A percentile compares a stretch with the other conserved stretches of the same genome.
Evolutionary conservation across 1,140 invertebrate genomes (phyloP).

Genomic region (Colletes latitarsis): DNA sequence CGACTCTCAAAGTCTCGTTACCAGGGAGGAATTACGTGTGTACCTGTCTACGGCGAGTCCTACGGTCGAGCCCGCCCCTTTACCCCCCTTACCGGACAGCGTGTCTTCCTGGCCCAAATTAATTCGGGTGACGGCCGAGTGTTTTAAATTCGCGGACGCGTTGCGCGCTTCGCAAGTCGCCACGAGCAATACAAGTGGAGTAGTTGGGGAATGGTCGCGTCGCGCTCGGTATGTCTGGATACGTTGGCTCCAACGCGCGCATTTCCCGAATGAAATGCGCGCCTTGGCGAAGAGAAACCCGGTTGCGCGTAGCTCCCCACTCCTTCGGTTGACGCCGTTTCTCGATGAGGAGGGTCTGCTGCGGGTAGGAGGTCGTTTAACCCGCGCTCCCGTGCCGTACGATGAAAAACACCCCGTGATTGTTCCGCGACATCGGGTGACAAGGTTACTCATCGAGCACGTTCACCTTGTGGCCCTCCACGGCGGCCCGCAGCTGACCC

Average conservation of each 20-base stretch:
- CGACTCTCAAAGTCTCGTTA: no score
- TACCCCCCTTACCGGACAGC: neutral
- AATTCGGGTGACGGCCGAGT: neutral
- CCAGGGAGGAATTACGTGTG: no score
- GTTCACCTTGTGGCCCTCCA: slow-evolving; percentile 54
- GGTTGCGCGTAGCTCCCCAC: neutral
- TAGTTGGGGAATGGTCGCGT: no score
- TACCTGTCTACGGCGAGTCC: no score
- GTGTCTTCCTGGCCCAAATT: neutral
- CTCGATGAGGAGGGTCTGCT: neutral
- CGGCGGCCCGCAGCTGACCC: slow-evolving; percentile 32
- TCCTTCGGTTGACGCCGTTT: neutral
- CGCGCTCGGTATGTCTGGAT: no score
- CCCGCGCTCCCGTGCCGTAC: neutral
- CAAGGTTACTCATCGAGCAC: neutral
- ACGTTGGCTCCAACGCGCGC: no score
- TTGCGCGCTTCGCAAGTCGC: neutral
- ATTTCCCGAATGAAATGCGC: neutral
- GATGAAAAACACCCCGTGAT: neutral
- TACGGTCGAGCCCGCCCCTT: neutral
- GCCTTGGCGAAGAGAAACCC: neutral
- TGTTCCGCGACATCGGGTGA: neutral
- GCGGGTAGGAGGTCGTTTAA: neutral
- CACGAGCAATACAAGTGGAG: neutral
- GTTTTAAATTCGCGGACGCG: no score